These are phyloP conservation scores for Euplagia quadripunctaria DNA, from an alignment of 2,888 invertebrate species.

Conservation along the genomic window DNA sequence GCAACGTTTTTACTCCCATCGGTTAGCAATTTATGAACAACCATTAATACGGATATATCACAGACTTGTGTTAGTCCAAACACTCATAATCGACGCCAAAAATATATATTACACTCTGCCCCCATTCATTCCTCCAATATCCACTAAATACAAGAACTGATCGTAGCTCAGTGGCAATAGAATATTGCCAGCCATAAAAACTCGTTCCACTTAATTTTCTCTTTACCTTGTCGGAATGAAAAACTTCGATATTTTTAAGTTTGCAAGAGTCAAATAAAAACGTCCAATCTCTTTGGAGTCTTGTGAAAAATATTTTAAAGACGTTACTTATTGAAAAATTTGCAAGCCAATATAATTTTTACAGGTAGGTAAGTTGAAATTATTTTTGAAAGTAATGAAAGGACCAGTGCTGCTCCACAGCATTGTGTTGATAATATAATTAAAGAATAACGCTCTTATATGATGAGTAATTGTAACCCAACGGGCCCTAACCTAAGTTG, in stretches of 20 bases:
- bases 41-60: too few species aligned
- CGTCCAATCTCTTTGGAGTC: conserved; percentile 8
- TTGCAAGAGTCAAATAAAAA: conserved; percentile 12
- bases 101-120: background rate
- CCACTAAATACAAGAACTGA: conserved; percentile 1
- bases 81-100: background rate
- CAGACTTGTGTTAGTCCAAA: background rate
- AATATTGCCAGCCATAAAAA: conserved; percentile 12
- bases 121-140: conserved; percentile 5
- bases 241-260: conserved; percentile 17
- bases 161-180: background rate
- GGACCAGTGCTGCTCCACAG: too few species aligned
- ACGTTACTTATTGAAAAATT: conserved; percentile 16
- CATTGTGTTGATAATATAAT: too few species aligned
- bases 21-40: too few species aligned
- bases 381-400: background rate
- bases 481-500: too few species aligned
- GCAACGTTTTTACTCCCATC: too few species aligned
- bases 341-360: conserved; percentile 12
- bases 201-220: conserved; percentile 12
- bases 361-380: conserved; percentile 1
- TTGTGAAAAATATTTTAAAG: conserved; percentile 10
- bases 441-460: too few species aligned
- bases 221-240: conserved; percentile 13
- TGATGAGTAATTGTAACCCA: too few species aligned